phyloP scores from a whole-genome alignment of 2,888 invertebrate genomes.

The Phlogophora meticulosa region DNA sequence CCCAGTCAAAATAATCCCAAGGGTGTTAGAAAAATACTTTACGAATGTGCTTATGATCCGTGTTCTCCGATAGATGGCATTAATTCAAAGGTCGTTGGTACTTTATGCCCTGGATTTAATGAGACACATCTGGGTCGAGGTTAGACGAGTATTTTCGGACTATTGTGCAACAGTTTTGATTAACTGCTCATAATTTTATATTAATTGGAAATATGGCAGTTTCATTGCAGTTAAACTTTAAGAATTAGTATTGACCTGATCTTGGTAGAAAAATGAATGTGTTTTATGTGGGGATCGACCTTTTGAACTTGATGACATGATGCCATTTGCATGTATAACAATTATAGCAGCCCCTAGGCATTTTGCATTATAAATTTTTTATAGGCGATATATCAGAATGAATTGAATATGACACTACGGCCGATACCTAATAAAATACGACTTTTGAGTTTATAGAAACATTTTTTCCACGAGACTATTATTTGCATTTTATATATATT shows the following conservation, averaged over 20 bases:
- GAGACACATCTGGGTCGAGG: conserved; percentile 84
- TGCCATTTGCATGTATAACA: too few relatives aligned
- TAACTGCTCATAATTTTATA: conserved; percentile 61
- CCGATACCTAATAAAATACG: background rate
- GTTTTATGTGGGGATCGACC: conserved; percentile 1
- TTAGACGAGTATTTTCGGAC: conserved; percentile 80
- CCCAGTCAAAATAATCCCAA: conserved; percentile 28
- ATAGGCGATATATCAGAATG: too few relatives aligned
- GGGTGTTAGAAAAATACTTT: conserved; percentile 22
- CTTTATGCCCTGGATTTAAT: conserved; percentile 65
- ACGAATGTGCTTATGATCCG: conserved; percentile 15
- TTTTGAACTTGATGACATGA: conserved; percentile 16
- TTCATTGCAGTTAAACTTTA: conserved; percentile 11
- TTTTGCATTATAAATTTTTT: too few relatives aligned
- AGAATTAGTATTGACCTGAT: conserved; percentile 5
- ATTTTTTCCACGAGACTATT: conserved; percentile 5
- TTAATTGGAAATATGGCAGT: conserved; percentile 44
- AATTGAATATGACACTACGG: background rate
- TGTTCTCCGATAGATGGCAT: conserved; percentile 56
- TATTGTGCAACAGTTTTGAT: conserved; percentile 82
- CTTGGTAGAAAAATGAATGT: background rate
- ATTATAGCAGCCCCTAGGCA: too few relatives aligned
- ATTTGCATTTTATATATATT: background rate
- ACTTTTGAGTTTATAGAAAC: background rate
- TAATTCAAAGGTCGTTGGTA: conserved; percentile 68